Evolutionary conservation across 2,797 vertebrate species (phyloP), one percentile per base, ranked within the genome.

Genomic region (Falco novaeseelandiae): DNA sequence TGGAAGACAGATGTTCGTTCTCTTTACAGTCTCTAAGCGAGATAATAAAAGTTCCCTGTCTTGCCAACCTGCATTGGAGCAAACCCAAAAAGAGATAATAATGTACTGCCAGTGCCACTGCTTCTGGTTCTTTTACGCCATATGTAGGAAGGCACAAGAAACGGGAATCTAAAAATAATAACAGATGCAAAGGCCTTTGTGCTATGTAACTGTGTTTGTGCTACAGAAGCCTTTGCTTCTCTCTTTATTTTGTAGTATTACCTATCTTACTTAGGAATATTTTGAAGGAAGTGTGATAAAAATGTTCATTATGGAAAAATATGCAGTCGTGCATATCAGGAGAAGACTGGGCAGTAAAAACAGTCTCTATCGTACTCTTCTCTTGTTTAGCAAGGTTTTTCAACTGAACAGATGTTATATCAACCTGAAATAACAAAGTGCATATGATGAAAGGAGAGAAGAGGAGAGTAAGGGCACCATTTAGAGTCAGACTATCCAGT

Each of bases 1-100:
- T 57, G 55, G 72, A 94, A 92, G 72, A 84, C 93, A 95, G 95
- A 90, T 95, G 87, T 95, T 97, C 54, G 87, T 95, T 97, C 54
- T 61, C 36, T 93, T 96, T 96, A 83, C 69, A 78, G 36, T 89
- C 73, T 58, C 15, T 89, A 80, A 77, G 78, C 2, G 6, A 88
- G 63, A 81, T 79, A 91, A 95, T 94, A 94, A 72, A 96, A 97
- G 84, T 89, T 89, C 18, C 40, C 36, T 67, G 46, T 94, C 71
- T 73, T 82, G 49, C 74, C 79, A 87, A 82, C 65, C 67, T 88
- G 57, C 10, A 10, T 44, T 93, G 62, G 57, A 93, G 59, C 66
- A 93, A 84, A 63, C 72, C 58, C 77, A 89, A 38, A 90, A 86
- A 62, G 66, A 84, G 65, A 67, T 83, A 89, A 90, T 74, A 85